These are phyloP conservation scores for Chironomus riparius DNA, from an alignment of 2,888 invertebrate species.

Conservation along the genomic window DNA sequence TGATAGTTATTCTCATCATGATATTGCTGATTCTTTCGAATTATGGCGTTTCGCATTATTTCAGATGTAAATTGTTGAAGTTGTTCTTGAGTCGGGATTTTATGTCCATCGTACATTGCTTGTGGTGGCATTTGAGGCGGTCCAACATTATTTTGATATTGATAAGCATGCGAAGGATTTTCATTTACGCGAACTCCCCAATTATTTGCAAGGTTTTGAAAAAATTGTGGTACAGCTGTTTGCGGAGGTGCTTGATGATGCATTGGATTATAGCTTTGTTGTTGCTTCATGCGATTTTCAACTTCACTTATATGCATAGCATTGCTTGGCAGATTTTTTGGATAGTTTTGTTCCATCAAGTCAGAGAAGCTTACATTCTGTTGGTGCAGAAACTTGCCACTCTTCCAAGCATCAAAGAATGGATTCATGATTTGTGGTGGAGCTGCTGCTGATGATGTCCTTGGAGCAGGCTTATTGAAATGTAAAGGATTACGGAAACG, in stretches of 20 bases:
- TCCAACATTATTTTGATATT: background rate
- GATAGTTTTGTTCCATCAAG: background rate
- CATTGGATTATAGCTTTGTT: too few relatives aligned
- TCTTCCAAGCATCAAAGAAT: constrained; percentile 7
- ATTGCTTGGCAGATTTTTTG: too few relatives aligned
- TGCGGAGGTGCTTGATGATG: too few relatives aligned
- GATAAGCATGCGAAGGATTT: background rate
- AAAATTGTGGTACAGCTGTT: background rate
- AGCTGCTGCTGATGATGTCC: background rate
- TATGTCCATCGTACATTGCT: background rate
- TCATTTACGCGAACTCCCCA: background rate
- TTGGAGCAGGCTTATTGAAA: background rate
- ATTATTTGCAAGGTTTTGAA: background rate
- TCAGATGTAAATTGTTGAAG: constrained; percentile 6
- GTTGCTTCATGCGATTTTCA: background rate
- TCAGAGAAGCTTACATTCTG: background rate
- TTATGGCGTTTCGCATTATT: constrained; percentile 12
- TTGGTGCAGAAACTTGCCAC: background rate
- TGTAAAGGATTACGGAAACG: background rate
- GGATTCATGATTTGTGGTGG: constrained; percentile 1
- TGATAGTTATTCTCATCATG: background rate
- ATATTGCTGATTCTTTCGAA: constrained; percentile 13
- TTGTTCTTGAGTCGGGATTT: constrained; percentile 11
- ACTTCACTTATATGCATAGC: background rate
- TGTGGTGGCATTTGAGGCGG: background rate